Base-by-base conservation (phyloP, 2,888 invertebrate genomes). In the Micoletzkya japonica region DNA sequence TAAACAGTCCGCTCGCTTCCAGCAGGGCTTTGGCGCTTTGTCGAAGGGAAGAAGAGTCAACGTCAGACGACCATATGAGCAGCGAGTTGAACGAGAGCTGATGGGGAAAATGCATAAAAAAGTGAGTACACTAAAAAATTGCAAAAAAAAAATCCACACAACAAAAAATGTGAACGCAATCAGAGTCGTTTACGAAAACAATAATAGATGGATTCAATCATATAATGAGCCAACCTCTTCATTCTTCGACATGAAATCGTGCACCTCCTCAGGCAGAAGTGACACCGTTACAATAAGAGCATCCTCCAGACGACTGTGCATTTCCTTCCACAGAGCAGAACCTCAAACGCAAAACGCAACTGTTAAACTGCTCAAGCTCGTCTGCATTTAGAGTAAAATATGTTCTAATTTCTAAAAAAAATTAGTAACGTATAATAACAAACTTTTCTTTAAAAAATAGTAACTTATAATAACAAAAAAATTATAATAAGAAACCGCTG, bases 11-110 rank as follows among this genome's bases (percentile, higher is more conserved):
- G 54, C 64, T 66, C 17, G 36, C 37, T 52, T 54, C 54, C 7
- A 66, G 52, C 26, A 66, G 54, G 30, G 54, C 3, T 37, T 20
- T 20, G 0, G 64, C 64, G 28, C 64, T 66, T 32, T 54, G 64
- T 37, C 64, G 4, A n/a, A 66, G 64, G 4, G 64, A 66, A 6
- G 37, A 30, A 28, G 54, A 54, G 7, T 66, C 54, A n/a, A 66
- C 64, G 4, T 54, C 54, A 1, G 54, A 66, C 14, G 64, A 20
- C 64, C 64, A 66, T 17, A 66, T 26, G 17, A 66, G 34, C 17
- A 37, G 54, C 28, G 54, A 66, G 36, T 66, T 24, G 10, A 24
- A 10, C 7, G 26, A 24, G 24, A 54, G 10, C 54, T 54, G 54
- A 44, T 10, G 20, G 44, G 20, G 20, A 7, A n/a, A 54, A 10